Conservation (phyloP, 2,113 vertebrate genomes). For the Smithornis capensis region DNA sequence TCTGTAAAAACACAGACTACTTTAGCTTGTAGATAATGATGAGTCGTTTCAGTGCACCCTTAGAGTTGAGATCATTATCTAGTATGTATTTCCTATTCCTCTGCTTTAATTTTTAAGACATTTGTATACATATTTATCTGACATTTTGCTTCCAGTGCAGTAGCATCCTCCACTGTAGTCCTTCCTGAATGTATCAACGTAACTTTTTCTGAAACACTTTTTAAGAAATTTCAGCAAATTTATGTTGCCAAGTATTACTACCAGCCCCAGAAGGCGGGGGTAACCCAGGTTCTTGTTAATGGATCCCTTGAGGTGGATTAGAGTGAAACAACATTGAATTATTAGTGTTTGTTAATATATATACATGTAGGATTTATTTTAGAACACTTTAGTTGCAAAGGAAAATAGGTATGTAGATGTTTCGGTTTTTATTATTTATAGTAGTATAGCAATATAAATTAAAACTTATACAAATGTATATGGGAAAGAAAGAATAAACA, state of each 20-base stretch:
- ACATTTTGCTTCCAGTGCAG: neutral
- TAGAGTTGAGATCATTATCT: neutral
- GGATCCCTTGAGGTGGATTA: neutral
- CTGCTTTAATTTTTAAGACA: neutral
- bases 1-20: neutral
- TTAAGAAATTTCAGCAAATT: neutral
- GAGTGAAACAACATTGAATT: neutral
- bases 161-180: neutral
- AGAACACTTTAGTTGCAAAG: neutral
- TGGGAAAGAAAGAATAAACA: neutral
- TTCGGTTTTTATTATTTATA: neutral
- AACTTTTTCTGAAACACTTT: neutral
- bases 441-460: neutral
- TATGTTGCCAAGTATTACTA: neutral
- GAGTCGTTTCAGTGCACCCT: neutral
- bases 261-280: neutral
- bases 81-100: neutral
- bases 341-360: neutral
- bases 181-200: neutral
- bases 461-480: neutral
- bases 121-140: neutral
- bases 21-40: neutral
- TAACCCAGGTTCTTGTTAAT: neutral
- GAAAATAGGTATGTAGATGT: neutral
- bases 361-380: neutral